A percentile compares a stretch with the other conserved stretches of the same genome.
Conservation (phyloP, 2,888 invertebrate species). For the Hypolimnas misippus region DNA sequence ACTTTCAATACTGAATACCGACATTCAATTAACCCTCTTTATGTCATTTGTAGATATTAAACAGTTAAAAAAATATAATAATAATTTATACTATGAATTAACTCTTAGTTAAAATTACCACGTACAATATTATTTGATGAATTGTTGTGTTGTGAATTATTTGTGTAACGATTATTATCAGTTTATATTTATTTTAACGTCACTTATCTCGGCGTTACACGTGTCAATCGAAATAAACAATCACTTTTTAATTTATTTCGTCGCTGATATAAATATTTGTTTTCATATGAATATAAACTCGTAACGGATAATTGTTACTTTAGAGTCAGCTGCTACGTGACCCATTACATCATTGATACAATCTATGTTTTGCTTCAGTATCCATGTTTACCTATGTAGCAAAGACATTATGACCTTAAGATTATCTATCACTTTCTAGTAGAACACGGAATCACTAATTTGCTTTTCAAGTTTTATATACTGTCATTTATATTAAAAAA, state of each 20-base stretch:
- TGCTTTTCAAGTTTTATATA: neutral
- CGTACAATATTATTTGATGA: too few species aligned
- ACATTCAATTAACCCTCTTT: too few species aligned
- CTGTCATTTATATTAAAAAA: neutral
- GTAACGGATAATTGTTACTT: constrained; percentile 43
- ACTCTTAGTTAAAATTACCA: too few species aligned
- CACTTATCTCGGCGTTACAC: constrained; percentile 31
- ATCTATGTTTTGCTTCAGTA: constrained; percentile 36
- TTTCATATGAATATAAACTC: constrained; percentile 44
- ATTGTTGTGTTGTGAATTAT: too few species aligned
- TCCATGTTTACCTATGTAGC: constrained; percentile 29
- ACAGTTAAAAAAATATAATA: too few species aligned
- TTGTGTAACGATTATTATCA: neutral
- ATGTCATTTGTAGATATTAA: too few species aligned
- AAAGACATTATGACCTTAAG: constrained; percentile 17
- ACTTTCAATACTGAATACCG: too few species aligned
- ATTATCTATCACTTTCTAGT: constrained; percentile 17
- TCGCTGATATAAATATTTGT: constrained; percentile 59
- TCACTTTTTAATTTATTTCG: constrained; percentile 40
- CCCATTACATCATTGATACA: constrained; percentile 44
- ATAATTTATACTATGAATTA: too few species aligned
- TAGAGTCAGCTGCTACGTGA: constrained; percentile 37
- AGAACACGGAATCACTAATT: constrained; percentile 11
- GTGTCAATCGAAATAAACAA: constrained; percentile 39
- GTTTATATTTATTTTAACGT: neutral